phyloP scores from a whole-genome alignment of 2,797 vertebrate species.

The Xiphophorus birchmanni region DNA sequence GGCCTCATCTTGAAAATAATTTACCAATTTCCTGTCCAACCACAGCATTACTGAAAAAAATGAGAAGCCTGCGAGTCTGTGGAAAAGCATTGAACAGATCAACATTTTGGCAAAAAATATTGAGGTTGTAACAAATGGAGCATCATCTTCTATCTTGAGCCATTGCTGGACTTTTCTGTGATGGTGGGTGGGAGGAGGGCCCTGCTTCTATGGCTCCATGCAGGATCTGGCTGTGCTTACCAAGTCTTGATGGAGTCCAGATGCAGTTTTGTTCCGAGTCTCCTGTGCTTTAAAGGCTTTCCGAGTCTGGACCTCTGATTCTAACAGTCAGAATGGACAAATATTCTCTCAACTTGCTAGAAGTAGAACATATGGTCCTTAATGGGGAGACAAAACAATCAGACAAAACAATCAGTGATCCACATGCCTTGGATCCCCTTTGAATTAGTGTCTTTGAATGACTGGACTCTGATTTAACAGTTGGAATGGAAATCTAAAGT shows the following conservation, averaged over 20 bases:
- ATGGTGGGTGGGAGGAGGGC: conserved; percentile 66
- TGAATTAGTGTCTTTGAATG: not conserved
- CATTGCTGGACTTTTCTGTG: conserved; percentile 67
- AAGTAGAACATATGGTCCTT: conserved; percentile 48
- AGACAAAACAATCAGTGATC: conserved; percentile 37
- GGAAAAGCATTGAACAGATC: conserved; percentile 49
- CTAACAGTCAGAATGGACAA: conserved; percentile 48
- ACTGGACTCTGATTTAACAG: not conserved
- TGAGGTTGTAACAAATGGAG: conserved; percentile 71
- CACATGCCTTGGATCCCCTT: conserved; percentile 1
- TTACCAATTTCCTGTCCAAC: conserved; percentile 28
- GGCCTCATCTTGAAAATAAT: conserved; percentile 36
- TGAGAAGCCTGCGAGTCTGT: conserved; percentile 27
- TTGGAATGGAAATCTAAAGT: conserved; percentile 26
- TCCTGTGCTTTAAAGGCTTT: conserved; percentile 45
- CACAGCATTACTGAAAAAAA: conserved; percentile 10
- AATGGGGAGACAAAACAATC: conserved; percentile 41
- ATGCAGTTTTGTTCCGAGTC: conserved; percentile 69
- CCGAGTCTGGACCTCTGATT: conserved; percentile 59
- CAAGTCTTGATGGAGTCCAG: conserved; percentile 77
- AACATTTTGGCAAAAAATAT: conserved; percentile 70
- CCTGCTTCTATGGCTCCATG: conserved; percentile 65
- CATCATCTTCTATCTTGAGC: conserved; percentile 71
- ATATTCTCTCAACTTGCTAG: conserved; percentile 34
- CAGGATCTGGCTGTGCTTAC: conserved; percentile 77